phyloP scores from a whole-genome alignment of 1,140 invertebrate genomes.

The Druon quercuslanigerum region DNA sequence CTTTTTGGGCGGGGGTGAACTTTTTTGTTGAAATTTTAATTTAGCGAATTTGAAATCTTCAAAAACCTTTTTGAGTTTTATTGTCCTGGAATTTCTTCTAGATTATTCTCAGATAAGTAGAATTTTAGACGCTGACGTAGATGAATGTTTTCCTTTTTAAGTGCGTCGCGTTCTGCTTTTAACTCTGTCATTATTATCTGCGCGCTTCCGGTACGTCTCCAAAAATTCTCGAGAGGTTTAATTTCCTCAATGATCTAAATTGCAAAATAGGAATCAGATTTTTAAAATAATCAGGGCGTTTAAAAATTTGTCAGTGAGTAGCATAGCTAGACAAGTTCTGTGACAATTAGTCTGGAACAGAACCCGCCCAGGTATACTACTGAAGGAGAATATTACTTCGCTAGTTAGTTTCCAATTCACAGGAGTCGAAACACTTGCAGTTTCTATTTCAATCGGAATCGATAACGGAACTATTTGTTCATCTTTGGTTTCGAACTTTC shows the following conservation, averaged over 20 bases:
- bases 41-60: no score
- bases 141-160: conserved; percentile 31
- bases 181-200: conserved; percentile 32
- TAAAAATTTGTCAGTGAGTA: no score
- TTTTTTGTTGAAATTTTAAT: no score
- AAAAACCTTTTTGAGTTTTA: no score
- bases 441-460: conserved; percentile 5
- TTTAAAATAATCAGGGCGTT: no score
- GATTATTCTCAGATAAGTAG: neutral
- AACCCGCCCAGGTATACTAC: no score
- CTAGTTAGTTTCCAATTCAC: neutral
- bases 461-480: conserved; percentile 56
- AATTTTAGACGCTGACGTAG: neutral
- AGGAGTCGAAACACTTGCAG: neutral
- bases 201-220: conserved; percentile 42
- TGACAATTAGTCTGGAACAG: no score
- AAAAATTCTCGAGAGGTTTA: conserved; percentile 40
- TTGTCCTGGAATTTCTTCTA: no score
- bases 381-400: neutral
- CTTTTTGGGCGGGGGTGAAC: no score
- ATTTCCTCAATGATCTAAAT: conserved; percentile 20
- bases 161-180: conserved; percentile 12
- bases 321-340: no score
- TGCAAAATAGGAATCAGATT: no score
- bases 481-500: conserved; percentile 61